Evolutionary conservation across 1,140 invertebrate species (phyloP).

Genomic region (Geopemphigus sp.): DNA sequence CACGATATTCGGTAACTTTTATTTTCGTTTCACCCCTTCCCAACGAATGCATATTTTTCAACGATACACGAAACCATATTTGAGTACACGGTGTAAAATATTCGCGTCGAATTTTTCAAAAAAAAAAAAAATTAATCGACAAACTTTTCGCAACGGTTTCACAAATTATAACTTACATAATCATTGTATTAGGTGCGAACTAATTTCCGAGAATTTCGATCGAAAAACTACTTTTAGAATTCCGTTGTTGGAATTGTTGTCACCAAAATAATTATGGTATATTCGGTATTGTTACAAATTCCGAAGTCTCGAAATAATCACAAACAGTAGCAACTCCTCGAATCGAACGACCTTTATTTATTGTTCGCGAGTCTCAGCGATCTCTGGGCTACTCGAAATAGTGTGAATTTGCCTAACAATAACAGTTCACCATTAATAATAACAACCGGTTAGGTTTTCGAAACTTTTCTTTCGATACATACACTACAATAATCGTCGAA

Average conservation of each 20-base stretch:
- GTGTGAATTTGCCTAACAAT: no score
- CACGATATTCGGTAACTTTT: no score
- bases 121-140: background rate
- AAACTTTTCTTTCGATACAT: no score
- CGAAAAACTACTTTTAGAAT: background rate
- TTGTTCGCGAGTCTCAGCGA: background rate
- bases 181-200: background rate
- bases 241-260: background rate
- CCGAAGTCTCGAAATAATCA: background rate
- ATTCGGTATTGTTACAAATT: background rate
- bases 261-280: background rate
- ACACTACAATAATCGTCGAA: no score
- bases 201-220: background rate
- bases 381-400: no score
- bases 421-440: no score
- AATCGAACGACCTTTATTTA: background rate
- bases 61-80: no score
- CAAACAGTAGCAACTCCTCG: background rate
- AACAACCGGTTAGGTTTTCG: no score
- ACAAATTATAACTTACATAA: background rate
- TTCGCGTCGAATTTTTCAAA: no score
- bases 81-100: no score
- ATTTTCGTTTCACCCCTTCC: no score
- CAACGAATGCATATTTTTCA: no score
- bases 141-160: background rate